phyloP scores from a whole-genome alignment of 2,888 invertebrate genomes.

The Nomada fucata region DNA sequence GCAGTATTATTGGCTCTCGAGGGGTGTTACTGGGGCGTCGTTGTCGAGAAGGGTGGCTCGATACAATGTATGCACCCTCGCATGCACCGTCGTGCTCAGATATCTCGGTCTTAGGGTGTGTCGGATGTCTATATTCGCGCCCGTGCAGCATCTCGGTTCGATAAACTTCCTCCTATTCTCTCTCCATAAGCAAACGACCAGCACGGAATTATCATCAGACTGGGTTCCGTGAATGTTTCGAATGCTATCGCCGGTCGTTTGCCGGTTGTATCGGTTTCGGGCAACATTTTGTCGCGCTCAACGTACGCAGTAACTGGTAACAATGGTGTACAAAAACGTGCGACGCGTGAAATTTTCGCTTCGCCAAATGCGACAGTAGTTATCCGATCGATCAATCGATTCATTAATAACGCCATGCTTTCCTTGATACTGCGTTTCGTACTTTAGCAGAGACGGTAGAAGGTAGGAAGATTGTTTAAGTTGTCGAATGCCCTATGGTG shows the following conservation, averaged over 20 bases:
- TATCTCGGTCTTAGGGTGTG: conserved; percentile 77
- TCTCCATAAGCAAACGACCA: conserved; percentile 45
- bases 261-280: neutral
- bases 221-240: conserved; percentile 25
- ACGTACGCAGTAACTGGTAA: neutral
- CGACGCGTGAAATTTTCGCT: no score
- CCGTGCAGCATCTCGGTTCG: conserved; percentile 71
- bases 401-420: no score
- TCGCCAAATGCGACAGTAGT: no score
- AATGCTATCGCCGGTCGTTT: conserved; percentile 6
- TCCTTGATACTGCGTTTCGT: no score
- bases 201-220: conserved; percentile 50
- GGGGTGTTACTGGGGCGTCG: conserved; percentile 74
- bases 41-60: conserved; percentile 70
- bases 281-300: neutral
- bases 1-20: conserved; percentile 80
- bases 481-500: no score
- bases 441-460: no score
- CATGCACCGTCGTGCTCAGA: conserved; percentile 74
- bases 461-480: no score
- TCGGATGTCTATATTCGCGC: conserved; percentile 75
- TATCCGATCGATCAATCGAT: no score
- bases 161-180: conserved; percentile 68
- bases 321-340: neutral
- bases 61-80: conserved; percentile 82